Evolutionary conservation across 1,140 invertebrate species (phyloP).

Genomic region (Drosophila suzukii): DNA sequence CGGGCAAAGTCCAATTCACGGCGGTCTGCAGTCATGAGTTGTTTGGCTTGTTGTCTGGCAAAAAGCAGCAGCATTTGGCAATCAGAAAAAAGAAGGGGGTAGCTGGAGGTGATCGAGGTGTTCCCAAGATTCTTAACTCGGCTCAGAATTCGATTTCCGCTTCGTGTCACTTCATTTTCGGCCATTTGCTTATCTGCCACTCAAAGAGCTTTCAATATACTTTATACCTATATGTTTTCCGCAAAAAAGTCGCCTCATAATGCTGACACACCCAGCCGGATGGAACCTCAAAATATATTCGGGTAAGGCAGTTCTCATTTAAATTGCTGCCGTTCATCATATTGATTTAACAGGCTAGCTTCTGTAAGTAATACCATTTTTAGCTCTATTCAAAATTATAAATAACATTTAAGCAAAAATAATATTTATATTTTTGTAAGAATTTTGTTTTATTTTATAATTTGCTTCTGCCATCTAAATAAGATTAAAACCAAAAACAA

Average conservation of each 20-base stretch:
- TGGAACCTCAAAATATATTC: slow-evolving; percentile 24
- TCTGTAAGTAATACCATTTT: slow-evolving; percentile 4
- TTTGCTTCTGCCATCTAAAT: too few species aligned
- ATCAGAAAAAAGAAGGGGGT: slow-evolving; percentile 4
- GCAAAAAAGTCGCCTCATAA: slow-evolving; percentile 41
- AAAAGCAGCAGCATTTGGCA: slow-evolving; percentile 25
- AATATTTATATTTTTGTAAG: too few species aligned
- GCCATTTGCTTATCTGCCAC: slow-evolving; percentile 58
- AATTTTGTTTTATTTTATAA: too few species aligned
- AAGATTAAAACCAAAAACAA: too few species aligned
- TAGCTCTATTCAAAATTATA: background rate
- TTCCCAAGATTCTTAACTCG: slow-evolving; percentile 47
- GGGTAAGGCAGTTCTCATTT: slow-evolving; percentile 15
- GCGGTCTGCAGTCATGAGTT: slow-evolving; percentile 45
- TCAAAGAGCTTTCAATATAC: slow-evolving; percentile 44
- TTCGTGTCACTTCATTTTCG: slow-evolving; percentile 56
- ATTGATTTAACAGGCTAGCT: slow-evolving; percentile 8
- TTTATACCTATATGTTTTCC: slow-evolving; percentile 35
- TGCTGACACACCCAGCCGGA: slow-evolving; percentile 49
- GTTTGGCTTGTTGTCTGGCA: slow-evolving; percentile 37
- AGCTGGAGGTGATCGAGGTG: background rate
- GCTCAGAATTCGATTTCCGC: slow-evolving; percentile 55
- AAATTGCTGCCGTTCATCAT: slow-evolving; percentile 23
- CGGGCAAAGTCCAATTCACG: slow-evolving; percentile 60
- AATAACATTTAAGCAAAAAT: too few species aligned